Percentiles rank a stretch among this genome's conserved stretches.
Evolutionary conservation across 2,888 invertebrate genomes (phyloP).

Genomic region (Rugalucina vietnamica): DNA sequence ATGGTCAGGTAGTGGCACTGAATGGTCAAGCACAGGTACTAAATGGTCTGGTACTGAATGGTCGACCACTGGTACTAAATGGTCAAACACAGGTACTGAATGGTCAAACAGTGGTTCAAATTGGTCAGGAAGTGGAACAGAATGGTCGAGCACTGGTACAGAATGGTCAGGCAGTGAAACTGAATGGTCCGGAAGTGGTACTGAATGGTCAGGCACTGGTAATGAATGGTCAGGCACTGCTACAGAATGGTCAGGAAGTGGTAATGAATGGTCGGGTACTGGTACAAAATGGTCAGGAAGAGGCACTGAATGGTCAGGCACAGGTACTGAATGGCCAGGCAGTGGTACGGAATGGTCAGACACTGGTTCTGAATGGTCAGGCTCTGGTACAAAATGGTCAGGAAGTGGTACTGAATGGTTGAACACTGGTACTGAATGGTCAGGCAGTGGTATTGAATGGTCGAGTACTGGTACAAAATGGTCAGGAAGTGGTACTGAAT

Average conservation of each 20-base stretch:
- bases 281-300: background rate
- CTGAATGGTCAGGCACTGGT: background rate
- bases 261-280: background rate
- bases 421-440: background rate
- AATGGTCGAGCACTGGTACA: background rate
- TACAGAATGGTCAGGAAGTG: background rate
- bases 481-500: background rate
- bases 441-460: background rate
- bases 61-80: background rate
- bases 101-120: background rate
- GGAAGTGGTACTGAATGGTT: background rate
- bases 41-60: no score
- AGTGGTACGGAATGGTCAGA: background rate
- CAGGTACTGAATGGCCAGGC: no score
- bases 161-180: background rate
- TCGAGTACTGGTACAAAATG: background rate
- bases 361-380: background rate
- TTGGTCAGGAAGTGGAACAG: background rate
- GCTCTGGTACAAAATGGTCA: background rate
- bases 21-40: no score
- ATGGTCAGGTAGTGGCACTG: background rate
- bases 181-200: background rate
- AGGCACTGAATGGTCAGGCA: background rate
- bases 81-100: background rate
- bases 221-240: background rate